Evolutionary conservation across 2,797 vertebrate species (phyloP), one percentile per base, ranked within the genome.

Genomic region (Parauchenoglanis punctatus): DNA sequence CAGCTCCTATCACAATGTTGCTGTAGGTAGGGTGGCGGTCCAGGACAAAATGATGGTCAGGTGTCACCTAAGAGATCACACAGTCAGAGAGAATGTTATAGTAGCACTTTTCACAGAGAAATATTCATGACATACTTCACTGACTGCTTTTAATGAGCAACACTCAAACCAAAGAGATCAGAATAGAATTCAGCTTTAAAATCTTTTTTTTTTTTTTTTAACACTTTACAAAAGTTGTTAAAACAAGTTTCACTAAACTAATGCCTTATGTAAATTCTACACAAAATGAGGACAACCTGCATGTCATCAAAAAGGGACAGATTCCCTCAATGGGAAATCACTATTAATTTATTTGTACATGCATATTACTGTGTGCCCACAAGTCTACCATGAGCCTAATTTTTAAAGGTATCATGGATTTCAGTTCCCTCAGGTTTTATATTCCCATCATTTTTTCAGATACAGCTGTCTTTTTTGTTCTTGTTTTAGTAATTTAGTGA

Each of bases 1-100:
- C 83, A 75, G 83, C 83, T 73, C 83, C 85, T 68, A 86, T 86
- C 58, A 83, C 80, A 87, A 87, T 72, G 86, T 88, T 90, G 18
- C 61, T 80, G 75, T 86, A 86, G 31, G 28, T n/a, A 25, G 82
- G 87, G 85, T 82, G 82, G 58, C 44, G 83, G 54, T 85, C 73
- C 80, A 72, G 61, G 25, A 84, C 61, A 80, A 86, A 86, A 68
- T 86, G 4, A 0, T 68, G n/a, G 31, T 86, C 85, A 80, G 85
- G 85, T 44, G 67, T 72, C 23, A 77, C 63, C 73, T 81, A 80
- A 59, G 20, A 68, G 46, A 68, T 54, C 49, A 81, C 28, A 18
- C 44, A 73, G 80, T 59, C 52, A 73, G 18, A 52, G 20, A 35
- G 15, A 46, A 72, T 68, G 20, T 23, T 15, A 54, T 31, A 35